phyloP scores from a whole-genome alignment of 2,113 vertebrate genomes.

The Orientallactaga bullata region DNA sequence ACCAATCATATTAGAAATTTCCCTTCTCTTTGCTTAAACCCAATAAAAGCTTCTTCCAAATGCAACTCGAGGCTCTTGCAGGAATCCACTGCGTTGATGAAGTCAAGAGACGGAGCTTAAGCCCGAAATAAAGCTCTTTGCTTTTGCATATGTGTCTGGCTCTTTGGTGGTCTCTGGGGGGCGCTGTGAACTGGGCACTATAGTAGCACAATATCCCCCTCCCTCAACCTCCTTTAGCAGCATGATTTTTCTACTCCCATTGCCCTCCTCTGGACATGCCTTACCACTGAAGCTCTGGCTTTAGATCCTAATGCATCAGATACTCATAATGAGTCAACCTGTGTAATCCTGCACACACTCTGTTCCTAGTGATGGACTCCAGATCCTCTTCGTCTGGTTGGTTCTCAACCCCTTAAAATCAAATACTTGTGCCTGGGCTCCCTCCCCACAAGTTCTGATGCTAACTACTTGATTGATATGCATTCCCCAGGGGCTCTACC shows the following conservation, averaged over 20 bases:
- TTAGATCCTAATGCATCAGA: background rate
- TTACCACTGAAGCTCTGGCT: background rate
- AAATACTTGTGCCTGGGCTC: background rate
- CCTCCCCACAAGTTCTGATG: constrained; percentile 40
- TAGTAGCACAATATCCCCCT: background rate
- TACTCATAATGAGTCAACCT: constrained; percentile 10
- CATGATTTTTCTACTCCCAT: background rate
- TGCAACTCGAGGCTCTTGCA: too few relatives aligned
- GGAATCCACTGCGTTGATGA: too few relatives aligned
- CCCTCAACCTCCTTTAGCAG: background rate
- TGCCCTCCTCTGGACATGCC: background rate
- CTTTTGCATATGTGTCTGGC: too few relatives aligned
- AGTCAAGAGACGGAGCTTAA: too few relatives aligned
- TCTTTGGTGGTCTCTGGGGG: too few relatives aligned
- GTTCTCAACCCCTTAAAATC: constrained; percentile 8
- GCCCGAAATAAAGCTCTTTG: too few relatives aligned
- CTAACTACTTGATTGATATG: constrained; percentile 36
- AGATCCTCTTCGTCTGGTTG: background rate
- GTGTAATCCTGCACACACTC: background rate
- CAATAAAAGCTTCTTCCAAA: too few relatives aligned
- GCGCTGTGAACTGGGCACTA: too few relatives aligned
- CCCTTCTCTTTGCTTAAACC: too few relatives aligned
- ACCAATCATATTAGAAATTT: too few relatives aligned
- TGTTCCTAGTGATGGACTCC: background rate
- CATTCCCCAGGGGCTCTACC: background rate